Evolutionary conservation across 2,888 invertebrate species (phyloP), one percentile per base, ranked within the genome.

Genomic region (Ectropis crepuscularia): DNA sequence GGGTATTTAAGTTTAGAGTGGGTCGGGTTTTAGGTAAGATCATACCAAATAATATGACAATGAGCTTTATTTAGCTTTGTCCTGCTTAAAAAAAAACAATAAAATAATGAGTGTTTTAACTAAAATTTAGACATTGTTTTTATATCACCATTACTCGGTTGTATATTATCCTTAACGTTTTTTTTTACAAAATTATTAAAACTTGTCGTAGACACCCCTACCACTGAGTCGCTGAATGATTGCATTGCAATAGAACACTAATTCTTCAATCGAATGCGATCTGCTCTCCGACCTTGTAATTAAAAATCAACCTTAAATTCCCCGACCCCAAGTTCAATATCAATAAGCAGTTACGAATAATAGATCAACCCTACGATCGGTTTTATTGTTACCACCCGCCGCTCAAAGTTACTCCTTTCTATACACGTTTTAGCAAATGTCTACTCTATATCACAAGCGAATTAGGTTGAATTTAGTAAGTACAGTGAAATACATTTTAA

Each of bases 321-420:
- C 47, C 54, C 54, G 5, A 55, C 50, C 50, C 63, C 71, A 83
- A 72, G 71, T 73, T 71, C 79, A 80, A 79, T 72, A 28, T 81
- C 69, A 59, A 60, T 64, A 63, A 69, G 61, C 65, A 63, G 47
- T 57, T 43, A 61, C 67, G 45, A 72, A 85, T 85, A 88, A 89
- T 85, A 64, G 61, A 42, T 8, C 45, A 11, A 50, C 37, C 57
- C 54, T 55, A 89, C 89, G 90, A 89, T 90, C 82, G 89, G 80
- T 85, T 88, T 89, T 86, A 89, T 90, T 90, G 90, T 90, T 89
- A 88, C 90, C 90, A 86, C 90, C 90, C 90, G 90, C 83, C 84
- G 90, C 76, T 82, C 82, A 82, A 83, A 87, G 84, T 89, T 86
- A 81, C 65, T 65, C 66, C 69, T 65, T 68, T 62, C 53, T 53